phyloP scores from a whole-genome alignment of 2,888 invertebrate species.

The Patella pellucida region DNA sequence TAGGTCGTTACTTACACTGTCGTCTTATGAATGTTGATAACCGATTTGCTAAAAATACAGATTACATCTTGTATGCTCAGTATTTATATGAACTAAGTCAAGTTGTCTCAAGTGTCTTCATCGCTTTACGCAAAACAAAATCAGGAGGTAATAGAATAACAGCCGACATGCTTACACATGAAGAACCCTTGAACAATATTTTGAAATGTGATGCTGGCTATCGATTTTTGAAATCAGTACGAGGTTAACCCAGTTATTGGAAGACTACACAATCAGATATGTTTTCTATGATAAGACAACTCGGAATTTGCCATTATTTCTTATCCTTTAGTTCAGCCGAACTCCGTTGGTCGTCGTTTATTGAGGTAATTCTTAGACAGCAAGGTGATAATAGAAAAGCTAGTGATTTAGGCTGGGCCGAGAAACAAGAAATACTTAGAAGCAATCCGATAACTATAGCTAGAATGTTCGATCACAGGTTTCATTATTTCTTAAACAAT shows the following conservation, averaged over 20 bases:
- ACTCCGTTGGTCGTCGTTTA: slow-evolving; percentile 24
- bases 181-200: slow-evolving; percentile 12
- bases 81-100: slow-evolving; percentile 27
- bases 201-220: slow-evolving; percentile 24
- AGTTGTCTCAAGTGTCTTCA: slow-evolving; percentile 8
- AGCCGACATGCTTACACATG: slow-evolving; percentile 17
- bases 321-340: slow-evolving; percentile 38
- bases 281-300: slow-evolving; percentile 41
- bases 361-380: slow-evolving; percentile 18
- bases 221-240: slow-evolving; percentile 24
- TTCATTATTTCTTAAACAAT: slow-evolving; percentile 33
- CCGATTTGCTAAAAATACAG: slow-evolving; percentile 24
- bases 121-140: slow-evolving; percentile 21
- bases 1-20: slow-evolving; percentile 21
- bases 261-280: slow-evolving; percentile 25
- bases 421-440: slow-evolving; percentile 20
- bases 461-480: slow-evolving; percentile 43
- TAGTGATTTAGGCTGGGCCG: slow-evolving; percentile 18
- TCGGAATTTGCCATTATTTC: slow-evolving; percentile 37
- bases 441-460: slow-evolving; percentile 46
- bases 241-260: slow-evolving; percentile 16
- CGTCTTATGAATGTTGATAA: slow-evolving; percentile 22
- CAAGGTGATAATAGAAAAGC: slow-evolving; percentile 11
- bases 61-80: slow-evolving; percentile 29
- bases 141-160: slow-evolving; percentile 13